Evolutionary conservation across 2,888 invertebrate species (phyloP).

Genomic region (Xestia rhomboidea): DNA sequence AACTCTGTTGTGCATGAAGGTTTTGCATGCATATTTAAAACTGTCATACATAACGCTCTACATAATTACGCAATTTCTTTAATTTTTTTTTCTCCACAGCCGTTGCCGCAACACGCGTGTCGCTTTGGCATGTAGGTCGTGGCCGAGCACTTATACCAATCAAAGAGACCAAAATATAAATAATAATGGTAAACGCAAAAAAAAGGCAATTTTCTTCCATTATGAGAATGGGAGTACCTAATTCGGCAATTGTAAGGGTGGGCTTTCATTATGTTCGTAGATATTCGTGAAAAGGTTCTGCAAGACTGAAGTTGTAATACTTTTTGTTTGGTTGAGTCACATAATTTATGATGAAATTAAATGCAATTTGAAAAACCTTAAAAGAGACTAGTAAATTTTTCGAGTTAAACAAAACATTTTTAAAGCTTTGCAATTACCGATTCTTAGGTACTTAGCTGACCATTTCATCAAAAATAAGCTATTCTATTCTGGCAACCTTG

Average conservation of each 20-base stretch:
- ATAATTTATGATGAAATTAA: not conserved
- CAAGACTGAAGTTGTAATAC: constrained; percentile 7
- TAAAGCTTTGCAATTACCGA: not conserved
- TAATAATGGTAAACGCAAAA: constrained; percentile 50
- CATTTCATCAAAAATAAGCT: not conserved
- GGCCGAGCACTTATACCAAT: constrained; percentile 25
- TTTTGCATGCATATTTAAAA: not conserved
- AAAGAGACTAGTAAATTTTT: not conserved
- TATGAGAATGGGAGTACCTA: constrained; percentile 27
- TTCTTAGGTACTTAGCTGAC: not conserved
- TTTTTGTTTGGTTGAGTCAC: constrained; percentile 7
- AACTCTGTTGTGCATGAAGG: no score
- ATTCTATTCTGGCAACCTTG: not conserved
- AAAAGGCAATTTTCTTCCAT: constrained; percentile 59
- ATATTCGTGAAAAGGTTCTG: constrained; percentile 4
- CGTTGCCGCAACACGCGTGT: not conserved
- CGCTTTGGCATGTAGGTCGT: not conserved
- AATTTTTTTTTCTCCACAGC: not conserved
- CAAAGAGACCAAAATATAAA: constrained; percentile 44
- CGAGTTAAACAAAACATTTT: not conserved
- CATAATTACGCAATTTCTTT: not conserved
- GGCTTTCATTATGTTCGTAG: constrained; percentile 13
- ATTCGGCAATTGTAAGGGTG: constrained; percentile 16
- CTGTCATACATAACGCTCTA: not conserved
- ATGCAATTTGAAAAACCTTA: not conserved